phyloP scores from a whole-genome alignment of 2,113 vertebrate genomes.

The Geococcyx californianus region DNA sequence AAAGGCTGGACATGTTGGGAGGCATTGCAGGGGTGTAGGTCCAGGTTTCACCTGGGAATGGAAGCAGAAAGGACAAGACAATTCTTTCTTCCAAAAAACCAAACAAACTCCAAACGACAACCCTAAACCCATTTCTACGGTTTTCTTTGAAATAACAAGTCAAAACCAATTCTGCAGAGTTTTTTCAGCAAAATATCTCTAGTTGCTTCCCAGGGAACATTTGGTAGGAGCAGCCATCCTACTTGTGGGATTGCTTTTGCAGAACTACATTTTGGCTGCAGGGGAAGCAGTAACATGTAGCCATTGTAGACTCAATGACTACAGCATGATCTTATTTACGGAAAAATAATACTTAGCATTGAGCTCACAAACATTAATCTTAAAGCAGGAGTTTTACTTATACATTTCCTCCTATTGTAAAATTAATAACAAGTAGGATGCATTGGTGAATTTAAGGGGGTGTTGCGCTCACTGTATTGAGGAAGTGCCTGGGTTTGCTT shows the following conservation, averaged over 20 bases:
- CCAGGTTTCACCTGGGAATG: background rate
- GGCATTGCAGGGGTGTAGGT: no score
- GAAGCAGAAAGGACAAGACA: background rate
- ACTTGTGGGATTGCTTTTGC: background rate
- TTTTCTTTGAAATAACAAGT: background rate
- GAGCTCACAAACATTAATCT: background rate
- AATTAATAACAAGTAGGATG: background rate
- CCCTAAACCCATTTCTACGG: rapidly evolving
- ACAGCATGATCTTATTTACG: background rate
- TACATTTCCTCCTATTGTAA: background rate
- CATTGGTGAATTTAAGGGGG: background rate
- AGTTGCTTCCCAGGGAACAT: background rate
- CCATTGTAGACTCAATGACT: background rate
- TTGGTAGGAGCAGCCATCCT: background rate
- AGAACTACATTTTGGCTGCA: background rate
- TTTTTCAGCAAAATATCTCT: background rate
- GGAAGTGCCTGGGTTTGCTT: background rate
- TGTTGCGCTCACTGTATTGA: rapidly evolving
- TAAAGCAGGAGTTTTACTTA: background rate
- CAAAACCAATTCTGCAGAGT: background rate
- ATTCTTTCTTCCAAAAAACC: rapidly evolving
- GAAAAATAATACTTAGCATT: background rate
- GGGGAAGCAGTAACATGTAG: background rate
- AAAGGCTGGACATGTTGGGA: rapidly evolving
- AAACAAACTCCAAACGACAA: no score